phyloP scores from a whole-genome alignment of 1,140 invertebrate genomes.

The Achroia grisella region DNA sequence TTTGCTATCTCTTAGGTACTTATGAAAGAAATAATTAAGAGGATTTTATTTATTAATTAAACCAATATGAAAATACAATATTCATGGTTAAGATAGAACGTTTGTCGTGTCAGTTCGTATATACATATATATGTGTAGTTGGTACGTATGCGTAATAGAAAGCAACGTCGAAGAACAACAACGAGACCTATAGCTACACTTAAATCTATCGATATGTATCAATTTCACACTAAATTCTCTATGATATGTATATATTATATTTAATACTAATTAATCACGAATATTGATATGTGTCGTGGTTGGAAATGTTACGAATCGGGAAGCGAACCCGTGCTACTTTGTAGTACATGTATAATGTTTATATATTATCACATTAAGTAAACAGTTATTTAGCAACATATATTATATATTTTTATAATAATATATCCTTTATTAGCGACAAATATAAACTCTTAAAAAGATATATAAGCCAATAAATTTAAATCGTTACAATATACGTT shows the following conservation, averaged over 20 bases:
- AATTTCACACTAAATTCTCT: slow-evolving; percentile 29
- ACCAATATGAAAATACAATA: too few species aligned
- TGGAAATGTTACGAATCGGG: background rate
- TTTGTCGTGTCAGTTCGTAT: too few species aligned
- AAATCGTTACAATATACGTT: too few species aligned
- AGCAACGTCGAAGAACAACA: slow-evolving; percentile 56
- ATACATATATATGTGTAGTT: background rate
- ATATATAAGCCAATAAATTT: too few species aligned
- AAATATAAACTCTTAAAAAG: too few species aligned
- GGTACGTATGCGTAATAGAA: slow-evolving; percentile 19
- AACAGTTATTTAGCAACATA: too few species aligned
- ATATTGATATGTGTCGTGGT: slow-evolving; percentile 30
- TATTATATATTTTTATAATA: background rate
- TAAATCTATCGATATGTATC: slow-evolving; percentile 54
- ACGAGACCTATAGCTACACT: slow-evolving; percentile 56
- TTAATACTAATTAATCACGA: slow-evolving; percentile 14
- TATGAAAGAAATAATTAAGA: too few species aligned
- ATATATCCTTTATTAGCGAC: too few species aligned
- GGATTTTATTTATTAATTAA: too few species aligned
- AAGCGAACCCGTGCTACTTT: too few species aligned
- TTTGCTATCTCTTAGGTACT: too few species aligned
- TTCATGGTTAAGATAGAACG: too few species aligned
- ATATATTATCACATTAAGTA: slow-evolving; percentile 1
- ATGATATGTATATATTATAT: slow-evolving; percentile 27
- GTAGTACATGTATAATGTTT: slow-evolving; percentile 2